Evolutionary conservation across 2,113 vertebrate genomes (phyloP), one percentile per base, ranked within the genome.

Genomic region (Corythornis vintsioides): DNA sequence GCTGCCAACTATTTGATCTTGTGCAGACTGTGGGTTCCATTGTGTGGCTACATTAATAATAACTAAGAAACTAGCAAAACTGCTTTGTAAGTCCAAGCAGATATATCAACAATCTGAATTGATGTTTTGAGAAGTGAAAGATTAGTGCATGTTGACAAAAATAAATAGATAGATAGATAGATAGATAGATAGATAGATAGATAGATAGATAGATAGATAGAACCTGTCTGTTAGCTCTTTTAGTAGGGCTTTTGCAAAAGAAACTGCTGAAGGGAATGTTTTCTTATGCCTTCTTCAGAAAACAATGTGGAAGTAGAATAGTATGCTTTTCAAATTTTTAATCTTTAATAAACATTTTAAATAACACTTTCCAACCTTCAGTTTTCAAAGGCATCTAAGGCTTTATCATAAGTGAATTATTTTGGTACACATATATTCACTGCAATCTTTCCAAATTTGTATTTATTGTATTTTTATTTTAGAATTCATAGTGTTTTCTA

Each of bases 1-100:
- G 43, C 50, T 92, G 83, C 83, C 80, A 90, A 20, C 24, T 56
- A 7, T 92, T 86, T 93, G 90, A 88, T 88, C 76, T 90, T 75
- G 20, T 61, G 88, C 35, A 53, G 52, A 47, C 53, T 76, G 88
- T 64, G 73, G 38, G 65, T 72, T 92, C 70, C 82, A 9, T 74
- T 78, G 75, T n/a, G 20, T 19, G 24, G 45, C 33, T 65, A 38
- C 21, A 31, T 52, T 28, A 90, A 40, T 48, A 66, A 86, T 67
- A 88, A 31, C 13, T 47, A 64, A 16, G 18, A 81, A 88, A 75
- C 29, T 7, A 84, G 16, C 38, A 78, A 69, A 93, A 91, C 82
- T n/a, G 29, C 17, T 72, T 90, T 75, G 10, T 21, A 94, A 82
- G 43, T 78, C 29, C 42, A 81, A 78, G 42, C 10, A 67, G 60